Base-by-base conservation (phyloP, 2,797 vertebrate genomes). In the Sebastes nivosus region DNA sequence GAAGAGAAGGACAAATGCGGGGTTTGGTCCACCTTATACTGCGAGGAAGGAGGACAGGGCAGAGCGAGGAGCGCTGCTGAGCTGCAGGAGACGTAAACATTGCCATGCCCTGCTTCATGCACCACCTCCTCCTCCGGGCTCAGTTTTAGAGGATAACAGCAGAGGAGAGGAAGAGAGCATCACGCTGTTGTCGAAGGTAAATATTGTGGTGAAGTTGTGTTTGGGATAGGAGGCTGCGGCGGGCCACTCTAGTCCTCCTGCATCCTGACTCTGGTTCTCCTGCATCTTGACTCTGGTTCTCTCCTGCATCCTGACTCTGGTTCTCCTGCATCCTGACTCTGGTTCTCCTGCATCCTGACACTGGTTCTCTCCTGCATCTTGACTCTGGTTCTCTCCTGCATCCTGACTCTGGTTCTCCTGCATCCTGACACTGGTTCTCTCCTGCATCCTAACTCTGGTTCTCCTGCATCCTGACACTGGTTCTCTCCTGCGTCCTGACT, bases 81-180 rank as follows among this genome's bases (percentile, higher is more conserved):
- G 66, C 65, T 57, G 24, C 77, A 8, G 55, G 59, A 80, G 88
- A 91, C 85, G 88, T 93, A 94, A 94, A 95, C 93, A 93, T 80
- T 87, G 89, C 74, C 91, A 92, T 93, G 92, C 85, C 89, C 89
- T 85, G 88, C 74, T 82, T 81, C 79, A 67, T 70, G 84, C 88
- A 73, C 57, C 87, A 74, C 59, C 67, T 27, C 11, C 57, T n/a
- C 79, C 73, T 38, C 18, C 1, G 73, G 8, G 38, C 11, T 72
- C 9, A 6, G 30, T 32, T 52, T 8, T 18, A 55, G 77, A 61
- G 77, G 50, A 75, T 1, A 10, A 4, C 65, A 8, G 65, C 27
- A 2, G 24, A 50, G 59, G 27, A 18, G 29, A 10, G 12, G 1
- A 4, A 5, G 24, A 5, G n/a, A 30, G 1, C 29, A 61, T 2